These are phyloP conservation scores for Drosophila tristis DNA, from an alignment of 1,140 invertebrate genomes.

Conservation along the genomic window DNA sequence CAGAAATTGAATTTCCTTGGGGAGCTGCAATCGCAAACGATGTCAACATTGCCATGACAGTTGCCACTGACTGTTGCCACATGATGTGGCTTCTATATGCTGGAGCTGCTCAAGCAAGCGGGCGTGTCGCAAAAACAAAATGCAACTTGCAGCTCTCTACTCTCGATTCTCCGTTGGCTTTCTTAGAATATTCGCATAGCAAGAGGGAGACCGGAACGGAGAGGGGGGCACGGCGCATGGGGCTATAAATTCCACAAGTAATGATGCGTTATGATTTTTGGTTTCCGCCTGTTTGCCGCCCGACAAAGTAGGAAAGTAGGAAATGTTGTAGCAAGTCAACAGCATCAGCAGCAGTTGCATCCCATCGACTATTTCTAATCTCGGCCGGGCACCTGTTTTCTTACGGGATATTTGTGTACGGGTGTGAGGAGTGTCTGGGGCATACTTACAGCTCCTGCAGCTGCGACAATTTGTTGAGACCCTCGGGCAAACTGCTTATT, in stretches of 20 bases:
- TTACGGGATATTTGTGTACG: neutral
- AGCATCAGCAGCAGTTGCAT: slow-evolving; percentile 14
- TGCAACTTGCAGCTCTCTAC: slow-evolving; percentile 45
- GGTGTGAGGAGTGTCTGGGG: neutral
- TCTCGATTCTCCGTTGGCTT: slow-evolving; percentile 9
- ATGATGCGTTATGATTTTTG: slow-evolving; percentile 83
- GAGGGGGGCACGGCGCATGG: slow-evolving; percentile 40
- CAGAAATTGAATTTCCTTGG: slow-evolving; percentile 81
- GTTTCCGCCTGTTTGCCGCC: slow-evolving; percentile 74
- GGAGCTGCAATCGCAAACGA: slow-evolving; percentile 61
- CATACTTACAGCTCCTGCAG: slow-evolving; percentile 90
- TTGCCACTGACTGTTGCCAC: slow-evolving; percentile 42
- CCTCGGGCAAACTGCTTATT: slow-evolving; percentile 87
- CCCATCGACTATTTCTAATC: slow-evolving; percentile 37
- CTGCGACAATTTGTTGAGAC: slow-evolving; percentile 87
- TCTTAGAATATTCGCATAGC: slow-evolving; percentile 13
- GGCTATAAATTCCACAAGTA: slow-evolving; percentile 78
- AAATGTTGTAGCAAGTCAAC: slow-evolving; percentile 64
- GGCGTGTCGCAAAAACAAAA: slow-evolving; percentile 53
- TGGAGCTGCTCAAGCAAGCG: slow-evolving; percentile 17
- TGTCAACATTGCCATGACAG: slow-evolving; percentile 47
- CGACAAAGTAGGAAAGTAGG: slow-evolving; percentile 67
- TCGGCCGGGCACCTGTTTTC: slow-evolving; percentile 49
- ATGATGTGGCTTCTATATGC: slow-evolving; percentile 5
- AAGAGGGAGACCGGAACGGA: neutral